phyloP scores from a whole-genome alignment of 2,888 invertebrate genomes.

The Chrysotoxum bicinctum region DNA sequence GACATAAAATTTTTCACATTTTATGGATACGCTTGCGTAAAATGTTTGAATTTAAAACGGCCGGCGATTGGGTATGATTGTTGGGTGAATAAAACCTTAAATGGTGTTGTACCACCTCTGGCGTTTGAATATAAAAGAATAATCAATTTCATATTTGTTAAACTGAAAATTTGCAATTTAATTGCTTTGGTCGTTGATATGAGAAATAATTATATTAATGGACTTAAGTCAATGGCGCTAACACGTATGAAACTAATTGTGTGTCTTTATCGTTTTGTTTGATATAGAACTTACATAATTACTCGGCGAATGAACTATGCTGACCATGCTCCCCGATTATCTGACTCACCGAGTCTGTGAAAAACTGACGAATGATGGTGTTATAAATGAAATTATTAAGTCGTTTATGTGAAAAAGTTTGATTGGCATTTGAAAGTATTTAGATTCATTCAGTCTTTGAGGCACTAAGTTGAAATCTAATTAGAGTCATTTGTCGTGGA shows the following conservation, averaged over 20 bases:
- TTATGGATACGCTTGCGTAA: background rate
- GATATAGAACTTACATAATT: too few species aligned
- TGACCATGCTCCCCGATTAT: too few species aligned
- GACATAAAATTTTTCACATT: background rate
- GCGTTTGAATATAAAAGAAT: background rate
- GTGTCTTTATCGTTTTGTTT: background rate
- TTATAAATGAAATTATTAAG: too few species aligned
- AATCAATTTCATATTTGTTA: background rate
- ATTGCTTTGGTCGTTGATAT: background rate
- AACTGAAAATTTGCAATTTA: background rate
- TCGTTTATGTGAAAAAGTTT: too few species aligned
- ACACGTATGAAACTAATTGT: background rate
- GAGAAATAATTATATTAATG: background rate
- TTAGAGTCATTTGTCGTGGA: too few species aligned
- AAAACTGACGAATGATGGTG: too few species aligned
- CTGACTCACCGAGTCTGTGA: too few species aligned
- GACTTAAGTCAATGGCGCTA: background rate
- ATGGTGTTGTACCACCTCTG: background rate
- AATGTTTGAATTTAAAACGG: background rate
- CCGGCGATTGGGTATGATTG: background rate
- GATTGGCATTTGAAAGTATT: too few species aligned
- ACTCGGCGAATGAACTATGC: too few species aligned
- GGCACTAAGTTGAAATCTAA: too few species aligned
- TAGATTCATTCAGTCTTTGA: too few species aligned
- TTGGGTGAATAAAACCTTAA: background rate